Base-by-base conservation (phyloP, 2,888 invertebrate genomes). In the Melikaiella ostensackeni region DNA sequence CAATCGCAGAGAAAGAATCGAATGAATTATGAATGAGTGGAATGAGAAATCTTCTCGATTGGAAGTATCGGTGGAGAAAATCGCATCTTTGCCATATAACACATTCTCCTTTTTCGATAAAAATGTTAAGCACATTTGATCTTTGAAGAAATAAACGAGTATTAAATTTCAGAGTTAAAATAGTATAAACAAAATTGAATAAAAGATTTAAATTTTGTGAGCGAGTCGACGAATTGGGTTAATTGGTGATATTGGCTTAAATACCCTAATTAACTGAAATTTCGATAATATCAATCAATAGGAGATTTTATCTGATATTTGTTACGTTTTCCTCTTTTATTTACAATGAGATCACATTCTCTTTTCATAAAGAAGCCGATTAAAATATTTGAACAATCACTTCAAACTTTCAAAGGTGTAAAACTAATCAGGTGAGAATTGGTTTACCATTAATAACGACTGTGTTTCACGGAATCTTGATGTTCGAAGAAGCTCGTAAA, bases 1-100 rank as follows among this genome's bases (percentile, higher is more conserved):
- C 50, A 70, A 70, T 78, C 79, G 78, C 30, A 62, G 77, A 63
- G 63, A 76, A 76, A 74, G 74, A 78, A 75, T 77, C 76, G 66
- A 66, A 80, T 81, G 82, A 83, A 83, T 83, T 80, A 82, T 82
- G 81, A 82, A 82, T 82, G 79, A 81, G 79, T 76, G 76, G 76
- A 75, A 77, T 77, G 76, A 73, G 75, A 77, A 77, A 79, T 77
- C 79, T 78, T 82, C 79, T 79, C 79, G 77, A 80, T 81, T 74
- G 76, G 77, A 76, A 77, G 77, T 79, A 79, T 80, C 78, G 74
- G 73, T 55, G 30, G 33, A 75, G 76, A 75, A 77, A 79, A 79
- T 70, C 46, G 50, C 27, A 50, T 70, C 50, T 50, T 70, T 19
- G 24, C 30, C 46, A 50, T 8, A 70, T n/a, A 50, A 16, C 70